phyloP scores from a whole-genome alignment of 1,140 invertebrate species.

The Cydia amplana region DNA sequence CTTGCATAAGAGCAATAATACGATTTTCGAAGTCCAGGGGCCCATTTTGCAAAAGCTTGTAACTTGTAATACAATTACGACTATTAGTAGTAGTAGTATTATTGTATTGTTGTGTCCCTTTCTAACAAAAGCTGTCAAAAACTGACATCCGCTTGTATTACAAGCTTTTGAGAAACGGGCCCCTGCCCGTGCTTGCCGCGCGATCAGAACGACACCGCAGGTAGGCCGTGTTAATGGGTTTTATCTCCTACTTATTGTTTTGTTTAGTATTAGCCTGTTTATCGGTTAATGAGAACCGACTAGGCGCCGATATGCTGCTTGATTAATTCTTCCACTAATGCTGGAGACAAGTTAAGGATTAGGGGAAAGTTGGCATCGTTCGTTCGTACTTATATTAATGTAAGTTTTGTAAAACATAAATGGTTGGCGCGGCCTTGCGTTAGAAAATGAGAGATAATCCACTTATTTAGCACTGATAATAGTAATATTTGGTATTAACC shows the following conservation, averaged over 20 bases:
- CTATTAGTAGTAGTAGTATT: too few relatives aligned
- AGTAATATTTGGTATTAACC: background rate
- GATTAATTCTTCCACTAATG: slow-evolving; percentile 55
- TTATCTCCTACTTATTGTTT: slow-evolving; percentile 53
- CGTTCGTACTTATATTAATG: background rate
- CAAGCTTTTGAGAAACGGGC: too few relatives aligned
- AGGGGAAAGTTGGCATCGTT: background rate
- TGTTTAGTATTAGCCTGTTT: slow-evolving; percentile 57
- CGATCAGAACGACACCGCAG: slow-evolving; percentile 39
- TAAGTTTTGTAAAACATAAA: background rate
- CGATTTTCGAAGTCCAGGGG: too few relatives aligned
- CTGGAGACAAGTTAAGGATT: background rate
- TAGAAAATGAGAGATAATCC: background rate
- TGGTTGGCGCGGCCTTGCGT: background rate
- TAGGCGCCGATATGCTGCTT: slow-evolving; percentile 41
- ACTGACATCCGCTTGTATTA: too few relatives aligned
- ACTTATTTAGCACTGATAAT: background rate
- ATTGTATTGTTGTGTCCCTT: too few relatives aligned
- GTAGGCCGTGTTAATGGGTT: slow-evolving; percentile 62
- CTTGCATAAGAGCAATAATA: too few relatives aligned
- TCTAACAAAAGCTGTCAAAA: too few relatives aligned
- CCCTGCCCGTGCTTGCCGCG: slow-evolving; percentile 14
- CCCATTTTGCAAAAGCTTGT: too few relatives aligned
- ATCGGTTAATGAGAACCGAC: slow-evolving; percentile 55
- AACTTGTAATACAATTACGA: too few relatives aligned